A percentile compares a stretch with the other conserved stretches of the same genome.
phyloP scores from a whole-genome alignment of 2,888 invertebrate species.

The Pecten maximus region DNA sequence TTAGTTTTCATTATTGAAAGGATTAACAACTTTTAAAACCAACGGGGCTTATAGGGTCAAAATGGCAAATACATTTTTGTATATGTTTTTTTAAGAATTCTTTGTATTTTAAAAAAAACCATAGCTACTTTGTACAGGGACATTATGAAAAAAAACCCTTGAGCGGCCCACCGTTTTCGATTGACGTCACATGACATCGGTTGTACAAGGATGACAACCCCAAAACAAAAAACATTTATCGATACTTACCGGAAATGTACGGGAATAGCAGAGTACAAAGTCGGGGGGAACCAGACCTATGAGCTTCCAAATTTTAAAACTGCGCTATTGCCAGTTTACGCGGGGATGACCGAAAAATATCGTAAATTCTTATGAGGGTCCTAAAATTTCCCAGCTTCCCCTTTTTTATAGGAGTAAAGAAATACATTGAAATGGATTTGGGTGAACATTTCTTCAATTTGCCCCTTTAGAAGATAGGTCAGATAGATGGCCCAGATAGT shows the following conservation, averaged over 20 bases:
- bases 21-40: too few species aligned
- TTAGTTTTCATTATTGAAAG: too few species aligned
- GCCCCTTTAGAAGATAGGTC: conserved; percentile 72
- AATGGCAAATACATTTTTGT: too few species aligned
- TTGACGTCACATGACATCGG: too few species aligned
- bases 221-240: background rate
- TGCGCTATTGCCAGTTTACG: conserved; percentile 74
- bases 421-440: conserved; percentile 76
- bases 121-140: too few species aligned
- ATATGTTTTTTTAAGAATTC: too few species aligned
- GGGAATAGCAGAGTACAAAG: conserved; percentile 68
- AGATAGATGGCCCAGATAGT: conserved; percentile 79
- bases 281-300: conserved; percentile 65
- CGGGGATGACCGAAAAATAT: conserved; percentile 73
- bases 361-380: conserved; percentile 73
- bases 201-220: background rate
- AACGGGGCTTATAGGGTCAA: too few species aligned
- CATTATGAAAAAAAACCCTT: too few species aligned
- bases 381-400: conserved; percentile 72
- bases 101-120: too few species aligned
- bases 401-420: conserved; percentile 73
- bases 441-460: conserved; percentile 72
- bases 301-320: conserved; percentile 72
- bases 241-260: conserved; percentile 79
- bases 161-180: too few species aligned